A percentile compares a stretch with the other conserved stretches of the same genome.
Evolutionary conservation across 2,797 vertebrate species (phyloP).

Genomic region (Zalophus californianus): DNA sequence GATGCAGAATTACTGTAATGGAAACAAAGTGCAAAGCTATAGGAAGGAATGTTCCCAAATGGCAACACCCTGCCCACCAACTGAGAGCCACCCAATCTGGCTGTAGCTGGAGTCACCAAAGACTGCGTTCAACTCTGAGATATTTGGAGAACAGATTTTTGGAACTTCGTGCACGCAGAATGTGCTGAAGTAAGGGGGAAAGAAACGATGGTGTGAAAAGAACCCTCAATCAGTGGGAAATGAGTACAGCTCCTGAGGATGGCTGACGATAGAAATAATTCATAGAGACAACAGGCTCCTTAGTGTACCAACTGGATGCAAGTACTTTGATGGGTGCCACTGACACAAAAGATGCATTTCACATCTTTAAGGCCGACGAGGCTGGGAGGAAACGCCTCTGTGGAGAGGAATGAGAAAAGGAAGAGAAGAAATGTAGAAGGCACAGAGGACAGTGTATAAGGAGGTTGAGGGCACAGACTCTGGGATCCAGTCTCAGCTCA

Average conservation of each 20-base stretch:
- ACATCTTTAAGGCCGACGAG: not conserved
- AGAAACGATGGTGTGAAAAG: not conserved
- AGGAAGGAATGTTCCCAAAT: not conserved
- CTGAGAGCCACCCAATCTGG: not conserved
- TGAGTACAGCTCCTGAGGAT: not conserved
- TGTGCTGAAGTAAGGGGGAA: not conserved
- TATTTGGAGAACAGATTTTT: not conserved
- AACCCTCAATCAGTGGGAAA: not conserved
- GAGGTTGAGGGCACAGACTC: not conserved
- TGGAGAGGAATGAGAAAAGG: not conserved
- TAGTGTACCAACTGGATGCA: not conserved
- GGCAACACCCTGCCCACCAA: constrained; percentile 56
- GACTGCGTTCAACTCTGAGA: not conserved
- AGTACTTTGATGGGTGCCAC: not conserved
- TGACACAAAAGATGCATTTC: not conserved
- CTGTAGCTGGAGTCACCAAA: not conserved
- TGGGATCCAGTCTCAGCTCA: not conserved
- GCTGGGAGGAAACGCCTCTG: not conserved
- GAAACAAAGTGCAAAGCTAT: not conserved
- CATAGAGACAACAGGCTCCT: not conserved
- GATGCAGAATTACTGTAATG: not conserved
- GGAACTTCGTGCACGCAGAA: not conserved
- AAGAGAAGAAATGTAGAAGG: not conserved
- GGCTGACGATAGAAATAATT: not conserved
- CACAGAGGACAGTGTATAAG: rapidly evolving